A percentile compares a stretch with the other conserved stretches of the same genome.
These are phyloP conservation scores for Melipona quadrifasciata DNA, from an alignment of 1,140 invertebrate genomes.

Conservation along the genomic window DNA sequence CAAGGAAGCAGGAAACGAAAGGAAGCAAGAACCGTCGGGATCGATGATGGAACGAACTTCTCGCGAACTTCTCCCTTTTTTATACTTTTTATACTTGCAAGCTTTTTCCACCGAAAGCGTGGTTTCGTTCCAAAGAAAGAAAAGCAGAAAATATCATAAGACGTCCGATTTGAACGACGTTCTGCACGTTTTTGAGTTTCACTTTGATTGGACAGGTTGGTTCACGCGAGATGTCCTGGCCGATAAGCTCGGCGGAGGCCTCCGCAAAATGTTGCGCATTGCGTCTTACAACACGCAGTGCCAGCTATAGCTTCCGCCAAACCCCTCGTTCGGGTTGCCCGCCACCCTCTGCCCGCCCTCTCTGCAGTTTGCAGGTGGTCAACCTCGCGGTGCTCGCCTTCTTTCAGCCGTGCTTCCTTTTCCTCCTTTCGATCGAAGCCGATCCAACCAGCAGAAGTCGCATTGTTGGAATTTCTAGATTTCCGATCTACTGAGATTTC, in stretches of 20 bases:
- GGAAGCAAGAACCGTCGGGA: neutral
- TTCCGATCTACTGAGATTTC: too few relatives aligned
- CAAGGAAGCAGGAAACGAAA: neutral
- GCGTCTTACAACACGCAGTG: slow-evolving; percentile 75
- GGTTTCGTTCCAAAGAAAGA: too few relatives aligned
- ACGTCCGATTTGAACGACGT: neutral
- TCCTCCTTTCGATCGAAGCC: neutral
- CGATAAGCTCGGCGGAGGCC: slow-evolving; percentile 37
- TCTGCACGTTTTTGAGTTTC: neutral
- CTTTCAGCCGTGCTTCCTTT: neutral
- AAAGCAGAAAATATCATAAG: neutral
- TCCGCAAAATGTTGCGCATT: slow-evolving; percentile 80
- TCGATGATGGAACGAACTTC: neutral
- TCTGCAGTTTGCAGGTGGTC: slow-evolving; percentile 76
- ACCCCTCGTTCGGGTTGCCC: slow-evolving; percentile 21
- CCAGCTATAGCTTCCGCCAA: slow-evolving; percentile 52
- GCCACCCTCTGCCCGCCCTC: slow-evolving; percentile 21
- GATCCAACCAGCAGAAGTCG: neutral
- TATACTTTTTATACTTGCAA: too few relatives aligned
- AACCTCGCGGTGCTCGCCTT: slow-evolving; percentile 60
- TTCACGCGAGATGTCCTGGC: slow-evolving; percentile 46
- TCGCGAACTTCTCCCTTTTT: neutral
- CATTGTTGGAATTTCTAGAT: neutral
- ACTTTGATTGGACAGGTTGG: slow-evolving; percentile 15
- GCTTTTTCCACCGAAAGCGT: neutral